These are phyloP conservation scores for Florisuga fusca DNA, from an alignment of 2,797 vertebrate species.

Conservation along the genomic window DNA sequence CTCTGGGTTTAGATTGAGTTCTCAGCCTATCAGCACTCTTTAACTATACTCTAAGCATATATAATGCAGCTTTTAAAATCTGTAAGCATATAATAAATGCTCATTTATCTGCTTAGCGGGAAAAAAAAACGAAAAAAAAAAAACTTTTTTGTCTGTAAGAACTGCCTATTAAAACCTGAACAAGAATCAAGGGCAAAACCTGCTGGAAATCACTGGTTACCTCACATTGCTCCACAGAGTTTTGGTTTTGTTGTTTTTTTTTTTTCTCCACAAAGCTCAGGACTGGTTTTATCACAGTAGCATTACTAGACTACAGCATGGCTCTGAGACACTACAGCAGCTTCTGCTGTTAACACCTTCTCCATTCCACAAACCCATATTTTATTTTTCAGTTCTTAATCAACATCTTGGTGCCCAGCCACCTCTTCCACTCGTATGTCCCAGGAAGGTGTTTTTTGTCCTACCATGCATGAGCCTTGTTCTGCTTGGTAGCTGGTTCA, in stretches of 20 bases:
- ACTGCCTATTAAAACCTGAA: background rate
- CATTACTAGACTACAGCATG: too few relatives aligned
- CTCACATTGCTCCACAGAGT: background rate
- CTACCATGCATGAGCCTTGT: accelerated
- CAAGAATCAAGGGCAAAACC: background rate
- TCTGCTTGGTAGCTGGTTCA: background rate
- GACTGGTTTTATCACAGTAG: too few relatives aligned
- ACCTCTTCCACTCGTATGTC: background rate
- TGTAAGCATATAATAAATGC: accelerated
- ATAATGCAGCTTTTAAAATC: background rate
- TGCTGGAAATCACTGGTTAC: background rate
- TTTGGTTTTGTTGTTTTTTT: too few relatives aligned
- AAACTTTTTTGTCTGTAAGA: background rate
- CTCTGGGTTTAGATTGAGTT: background rate
- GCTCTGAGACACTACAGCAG: background rate
- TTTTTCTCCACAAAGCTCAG: background rate
- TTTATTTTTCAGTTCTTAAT: background rate
- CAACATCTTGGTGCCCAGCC: background rate
- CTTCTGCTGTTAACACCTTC: background rate
- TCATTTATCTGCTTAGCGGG: background rate
- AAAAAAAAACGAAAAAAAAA: too few relatives aligned
- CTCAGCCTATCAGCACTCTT: background rate
- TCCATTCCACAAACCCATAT: accelerated
- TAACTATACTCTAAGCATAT: background rate
- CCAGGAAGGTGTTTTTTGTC: background rate